Base-by-base conservation (phyloP, 2,113 vertebrate species). In the Seriola quinqueradiata region DNA sequence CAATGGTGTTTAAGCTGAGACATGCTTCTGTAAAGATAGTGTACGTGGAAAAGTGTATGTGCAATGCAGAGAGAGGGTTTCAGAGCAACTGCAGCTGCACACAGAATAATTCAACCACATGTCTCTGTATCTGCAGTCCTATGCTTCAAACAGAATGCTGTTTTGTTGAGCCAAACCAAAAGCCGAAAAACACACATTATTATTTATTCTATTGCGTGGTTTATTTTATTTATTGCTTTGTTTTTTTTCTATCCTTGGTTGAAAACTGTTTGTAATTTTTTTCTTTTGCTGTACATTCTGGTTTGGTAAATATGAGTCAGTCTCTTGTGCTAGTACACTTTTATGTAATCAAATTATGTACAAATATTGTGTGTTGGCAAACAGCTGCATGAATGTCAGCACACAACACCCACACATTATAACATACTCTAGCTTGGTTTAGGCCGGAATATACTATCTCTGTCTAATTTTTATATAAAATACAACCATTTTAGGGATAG, bases 341-440 rank as follows among this genome's bases (percentile, higher is more conserved):
- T n/a, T 36, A 17, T 28, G 28, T 28, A 28, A 28, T 28, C 23
- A 19, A 42, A 83, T 44, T 21, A 54, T 72, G 23, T 54, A 10
- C 23, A 61, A 63, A 67, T 57, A 28, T 19, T 63, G 68, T 67
- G 61, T 54, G 54, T 64, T 63, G 55, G 25, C 63, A 83, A 54
- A 25, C 34, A 34, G 55, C 50, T n/a, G 11, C 34, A 7, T 57
- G 40, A 34, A 67, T 38, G 4, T 52, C 17, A 23, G 50, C 58
- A 28, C 36, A 23, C 23, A 36, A 64, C 42, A 16, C 81, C 60
- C 46, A 74, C 75, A 69, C 46, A 38, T 11, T 10, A 38, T 55
- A 40, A 38, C 63, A 54, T 6, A 5, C 21, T 60, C 14, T 14
- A 36, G 21, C 55, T 44, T 38, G 10, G 66, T 67, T 38, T 23